Base-by-base conservation (phyloP, 2,888 invertebrate genomes). In the Neoascia interrupta region DNA sequence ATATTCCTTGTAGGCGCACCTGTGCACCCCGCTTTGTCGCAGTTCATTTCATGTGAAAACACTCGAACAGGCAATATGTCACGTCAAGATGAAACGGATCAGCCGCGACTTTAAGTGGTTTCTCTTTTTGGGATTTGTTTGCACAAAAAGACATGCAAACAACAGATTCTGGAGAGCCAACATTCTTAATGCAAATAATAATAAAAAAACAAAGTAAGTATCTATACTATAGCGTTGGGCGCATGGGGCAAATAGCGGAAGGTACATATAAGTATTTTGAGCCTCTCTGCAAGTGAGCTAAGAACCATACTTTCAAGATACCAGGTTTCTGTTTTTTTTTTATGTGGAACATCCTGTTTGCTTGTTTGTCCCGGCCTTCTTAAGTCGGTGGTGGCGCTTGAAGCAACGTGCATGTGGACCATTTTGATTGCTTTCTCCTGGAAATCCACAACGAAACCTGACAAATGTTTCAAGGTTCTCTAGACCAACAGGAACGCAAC, bases 11-110 rank as follows among this genome's bases (percentile, higher is more conserved):
- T 39, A 53, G 31, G 13, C 16, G 39, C 69, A 70, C 70, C 70
- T 76, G 70, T 49, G 3, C 2, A 8, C 8, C 34, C 2, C 5
- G 3, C 11, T 21, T 2, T 21, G 21, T 54, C 54, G 37, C 39
- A 43, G 53, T 47, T 60, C 64, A 63, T 64, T 56, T 61, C 49
- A 8, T 49, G n/a, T 15, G 34, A 26, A 26, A 68, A 41, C 53
- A 53, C 51, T 43, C 26, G n/a, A 43, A 31, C 16, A 58, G 34
- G 51, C 37, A 10, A 15, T 11, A 26, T 66, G 58, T 60, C 51
- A 54, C 41, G 72, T 41, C 6, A 54, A 75, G 75, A 75, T 75
- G 70, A 76, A 76, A 70, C 76, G 60, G 70, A 60, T 70, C 51
- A 64, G 34, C 75, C 63, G 75, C 75, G 45, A 34, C 51, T 49